Evolutionary conservation across 1,140 invertebrate species (phyloP), one percentile per base, ranked within the genome.

Genomic region (Euwallacea fornicatus): DNA sequence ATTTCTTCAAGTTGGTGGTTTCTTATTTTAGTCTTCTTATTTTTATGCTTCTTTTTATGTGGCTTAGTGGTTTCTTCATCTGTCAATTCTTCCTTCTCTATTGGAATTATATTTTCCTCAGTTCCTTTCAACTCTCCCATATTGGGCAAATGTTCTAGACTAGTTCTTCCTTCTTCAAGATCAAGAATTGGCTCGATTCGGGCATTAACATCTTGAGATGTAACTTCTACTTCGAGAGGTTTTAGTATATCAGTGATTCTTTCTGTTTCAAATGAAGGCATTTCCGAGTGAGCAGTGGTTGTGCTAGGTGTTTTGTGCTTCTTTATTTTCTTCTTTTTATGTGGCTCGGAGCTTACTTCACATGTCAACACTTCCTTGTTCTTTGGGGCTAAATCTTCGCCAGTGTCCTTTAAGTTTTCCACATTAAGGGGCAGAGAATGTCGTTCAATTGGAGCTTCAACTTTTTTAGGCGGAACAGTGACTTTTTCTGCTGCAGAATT

Each of bases 111-210:
- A 41, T 61, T 16, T 10, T 53, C 67, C 43, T 69, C 55, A 61
- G 59, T 43, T n/a, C 11, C 7, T 54, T 62, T 63, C 33, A 70
- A 50, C 11, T 64, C 50, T 70, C 64, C 68, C 6, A 70, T 16
- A 41, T 60, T 70, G 11, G 68, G 68, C 68, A 60, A 70, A 33
- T 61, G 68, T 64, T 70, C 50, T 56, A 70, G 43, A 33, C 7
- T 42, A 7, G 59, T 59, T 65, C 61, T 13, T 47, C 21, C 21
- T 33, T 33, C 21, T 33, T 33, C 21, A 33, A 33, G 1, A 33
- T 33, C 21, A 33, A 33, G 21, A 33, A 33, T 33, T 33, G 21
- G 21, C 21, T 33, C 21, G 21, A 33, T 33, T 33, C 1, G 21
- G 21, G 21, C 21, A 33, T 33, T 33, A 33, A 33, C 4, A 33